phyloP scores from a whole-genome alignment of 2,113 vertebrate species.

The Plotosus lineatus region DNA sequence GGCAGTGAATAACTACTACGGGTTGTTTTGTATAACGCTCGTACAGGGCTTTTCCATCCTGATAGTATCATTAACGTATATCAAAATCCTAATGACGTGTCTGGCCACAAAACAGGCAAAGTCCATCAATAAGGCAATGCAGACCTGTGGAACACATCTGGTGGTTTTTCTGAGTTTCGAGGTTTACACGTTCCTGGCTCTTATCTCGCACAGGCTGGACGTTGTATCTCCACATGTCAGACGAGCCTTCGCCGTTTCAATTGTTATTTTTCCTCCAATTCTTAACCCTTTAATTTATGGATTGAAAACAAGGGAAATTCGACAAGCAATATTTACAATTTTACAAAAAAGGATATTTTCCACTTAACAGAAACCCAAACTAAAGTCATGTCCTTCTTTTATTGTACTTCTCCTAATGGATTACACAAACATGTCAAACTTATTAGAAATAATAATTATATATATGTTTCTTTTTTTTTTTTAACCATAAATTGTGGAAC shows the following conservation, averaged over 20 bases:
- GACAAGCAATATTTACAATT: neutral
- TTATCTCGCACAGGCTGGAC: slow-evolving; percentile 6
- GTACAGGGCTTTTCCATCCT: neutral
- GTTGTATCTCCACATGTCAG: neutral
- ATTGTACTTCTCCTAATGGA: neutral
- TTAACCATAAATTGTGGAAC: too few species aligned
- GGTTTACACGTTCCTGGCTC: neutral
- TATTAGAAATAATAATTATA: too few species aligned
- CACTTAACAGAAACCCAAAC: neutral
- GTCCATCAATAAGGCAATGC: slow-evolving; percentile 3
- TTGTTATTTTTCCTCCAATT: neutral
- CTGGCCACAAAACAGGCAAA: neutral
- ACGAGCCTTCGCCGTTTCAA: neutral
- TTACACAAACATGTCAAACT: neutral
- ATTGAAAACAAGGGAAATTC: neutral
- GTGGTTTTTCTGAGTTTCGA: neutral
- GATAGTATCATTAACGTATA: neutral
- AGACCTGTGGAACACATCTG: slow-evolving; percentile 1
- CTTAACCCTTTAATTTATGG: slow-evolving; percentile 12
- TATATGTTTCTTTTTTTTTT: too few species aligned
- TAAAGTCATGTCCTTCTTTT: neutral
- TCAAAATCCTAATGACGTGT: slow-evolving; percentile 9
- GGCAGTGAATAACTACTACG: neutral
- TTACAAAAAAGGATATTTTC: neutral
- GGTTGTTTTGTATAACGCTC: neutral